phyloP scores from a whole-genome alignment of 2,113 vertebrate genomes.

The Chauna torquata region DNA sequence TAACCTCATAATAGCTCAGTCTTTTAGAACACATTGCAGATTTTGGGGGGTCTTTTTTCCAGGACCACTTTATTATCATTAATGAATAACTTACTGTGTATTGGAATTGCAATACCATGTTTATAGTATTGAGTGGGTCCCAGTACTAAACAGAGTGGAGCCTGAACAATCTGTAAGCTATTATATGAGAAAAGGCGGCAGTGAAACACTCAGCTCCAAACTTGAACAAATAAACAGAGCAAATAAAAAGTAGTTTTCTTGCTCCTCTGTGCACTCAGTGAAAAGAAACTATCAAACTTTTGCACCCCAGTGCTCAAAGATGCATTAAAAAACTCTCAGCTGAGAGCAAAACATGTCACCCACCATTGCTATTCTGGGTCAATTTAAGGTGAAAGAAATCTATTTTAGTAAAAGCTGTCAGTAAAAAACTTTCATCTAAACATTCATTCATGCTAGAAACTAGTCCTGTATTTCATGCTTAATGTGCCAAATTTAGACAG shows the following conservation, averaged over 20 bases:
- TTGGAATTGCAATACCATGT: not conserved
- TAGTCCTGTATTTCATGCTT: not conserved
- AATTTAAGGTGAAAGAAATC: conserved; percentile 8
- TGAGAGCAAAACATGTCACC: conserved; percentile 32
- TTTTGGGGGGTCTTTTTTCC: accelerated
- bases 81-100: not conserved
- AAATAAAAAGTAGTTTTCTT: conserved; percentile 11
- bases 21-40: not conserved
- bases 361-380: not conserved
- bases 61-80: not conserved
- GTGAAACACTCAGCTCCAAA: not conserved
- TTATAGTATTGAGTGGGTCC: not conserved
- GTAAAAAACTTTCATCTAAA: not conserved
- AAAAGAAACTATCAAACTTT: conserved; percentile 65
- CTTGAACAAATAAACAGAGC: conserved; percentile 27
- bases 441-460: not conserved
- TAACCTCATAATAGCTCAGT: not conserved
- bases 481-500: not conserved
- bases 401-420: conserved; percentile 45
- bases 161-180: not conserved
- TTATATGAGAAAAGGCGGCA: not conserved
- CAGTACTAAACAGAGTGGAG: not conserved
- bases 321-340: conserved; percentile 37
- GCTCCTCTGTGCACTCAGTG: conserved; percentile 36
- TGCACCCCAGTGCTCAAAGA: conserved; percentile 39